Base-by-base conservation (phyloP, 2,797 vertebrate genomes). In the Arnoldichthys spilopterus region DNA sequence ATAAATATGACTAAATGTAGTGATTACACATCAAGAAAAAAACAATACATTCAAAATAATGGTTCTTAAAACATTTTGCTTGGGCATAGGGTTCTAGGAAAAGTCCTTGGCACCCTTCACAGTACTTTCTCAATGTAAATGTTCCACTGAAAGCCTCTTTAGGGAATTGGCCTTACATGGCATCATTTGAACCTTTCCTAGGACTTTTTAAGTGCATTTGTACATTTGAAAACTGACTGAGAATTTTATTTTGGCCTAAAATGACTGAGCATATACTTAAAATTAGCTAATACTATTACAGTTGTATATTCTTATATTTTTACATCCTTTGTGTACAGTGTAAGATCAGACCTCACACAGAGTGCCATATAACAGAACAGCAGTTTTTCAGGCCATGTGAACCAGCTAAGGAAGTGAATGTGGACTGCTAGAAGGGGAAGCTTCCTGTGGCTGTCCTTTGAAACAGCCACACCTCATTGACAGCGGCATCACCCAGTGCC, bases 381-480 rank as follows among this genome's bases (percentile, higher is more conserved):
- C 68, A 72, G 72, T 77, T 81, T 62, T 72, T 45, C 47, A 20
- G 66, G 30, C 58, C 77, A 61, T 71, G 68, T 51, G 24, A 79
- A 72, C 45, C 13, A 6, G 72, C 59, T 75, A 77, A 85, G 82
- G 77, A 85, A 78, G 56, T 84, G 24, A 81, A 76, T 2, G 47
- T 80, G 62, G 56, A 72, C 73, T 45, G 68, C 45, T 77, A 76
- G 77, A 79, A 79, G 75, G 45, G 26, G 69, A 79, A 68, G 51
- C 89, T 90, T 92, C 90, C 89, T 91, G 87, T 79, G 80, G 84
- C 75, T 15, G 53, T 85, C 79, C 86, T 90, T 91, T 90, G 89
- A 92, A 91, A 89, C 58, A 61, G 72, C 83, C 84, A 92, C 90
- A 91, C 89, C 87, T 92, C 90, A 86, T 85, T 91, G 88, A 77